These are phyloP conservation scores for Formica exsecta DNA, from an alignment of 1,140 invertebrate genomes.

Conservation along the genomic window DNA sequence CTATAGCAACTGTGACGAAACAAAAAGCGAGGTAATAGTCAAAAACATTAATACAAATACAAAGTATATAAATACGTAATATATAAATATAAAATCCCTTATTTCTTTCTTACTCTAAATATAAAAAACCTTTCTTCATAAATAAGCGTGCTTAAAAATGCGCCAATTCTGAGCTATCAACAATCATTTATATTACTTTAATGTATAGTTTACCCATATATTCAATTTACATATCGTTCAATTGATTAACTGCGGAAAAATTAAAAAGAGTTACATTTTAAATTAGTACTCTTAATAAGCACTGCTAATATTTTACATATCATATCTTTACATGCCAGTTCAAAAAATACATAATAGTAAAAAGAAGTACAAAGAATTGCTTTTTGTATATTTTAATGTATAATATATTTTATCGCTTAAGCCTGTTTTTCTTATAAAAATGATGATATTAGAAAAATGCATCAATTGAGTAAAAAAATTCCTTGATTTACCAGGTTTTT, in stretches of 20 bases:
- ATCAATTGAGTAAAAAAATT: no score
- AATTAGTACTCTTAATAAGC: background rate
- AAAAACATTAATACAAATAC: conserved; percentile 63
- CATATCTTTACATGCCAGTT: no score
- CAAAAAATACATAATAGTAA: no score
- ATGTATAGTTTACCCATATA: background rate
- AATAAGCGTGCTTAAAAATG: conserved; percentile 73
- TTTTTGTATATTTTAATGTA: no score
- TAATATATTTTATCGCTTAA: no score
- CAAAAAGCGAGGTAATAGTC: conserved; percentile 78
- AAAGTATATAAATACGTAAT: conserved; percentile 31
- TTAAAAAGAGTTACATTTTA: background rate
- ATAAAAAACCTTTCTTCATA: conserved; percentile 7
- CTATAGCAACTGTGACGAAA: conserved; percentile 79
- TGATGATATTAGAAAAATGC: no score
- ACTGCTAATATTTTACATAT: background rate
- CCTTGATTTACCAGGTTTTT: no score
- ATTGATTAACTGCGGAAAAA: background rate
- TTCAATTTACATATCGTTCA: no score
- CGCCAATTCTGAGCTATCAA: conserved; percentile 23
- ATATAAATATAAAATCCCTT: conserved; percentile 39
- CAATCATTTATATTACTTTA: background rate
- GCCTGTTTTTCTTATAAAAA: no score
- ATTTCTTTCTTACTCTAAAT: no score
- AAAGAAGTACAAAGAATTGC: no score